Percentiles rank a stretch among this genome's conserved stretches.
Conservation (phyloP, 2,113 vertebrate species). For the Desmodus rotundus region DNA sequence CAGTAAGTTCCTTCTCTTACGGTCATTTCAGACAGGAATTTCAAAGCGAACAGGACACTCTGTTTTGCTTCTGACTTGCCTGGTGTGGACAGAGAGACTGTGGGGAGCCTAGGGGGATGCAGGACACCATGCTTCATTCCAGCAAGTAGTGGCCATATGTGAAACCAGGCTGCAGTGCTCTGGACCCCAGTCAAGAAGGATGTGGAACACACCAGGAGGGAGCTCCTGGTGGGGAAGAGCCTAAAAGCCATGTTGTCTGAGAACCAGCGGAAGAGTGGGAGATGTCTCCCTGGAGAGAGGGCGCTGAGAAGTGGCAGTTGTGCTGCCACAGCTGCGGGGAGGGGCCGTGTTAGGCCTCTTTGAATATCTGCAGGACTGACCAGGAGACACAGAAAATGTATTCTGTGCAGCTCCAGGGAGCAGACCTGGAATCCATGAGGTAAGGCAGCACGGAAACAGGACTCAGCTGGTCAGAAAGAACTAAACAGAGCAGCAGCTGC, state of each 20-base stretch:
- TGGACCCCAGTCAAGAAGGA: not conserved
- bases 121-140: not conserved
- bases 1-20: not conserved
- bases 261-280: not conserved
- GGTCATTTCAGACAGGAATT: slow-evolving; percentile 37
- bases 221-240: not conserved
- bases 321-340: not conserved
- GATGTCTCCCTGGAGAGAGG: not conserved
- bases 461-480: not conserved
- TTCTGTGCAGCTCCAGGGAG: not conserved
- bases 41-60: not conserved
- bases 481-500: not conserved
- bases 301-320: not conserved
- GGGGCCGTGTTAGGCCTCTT: not conserved
- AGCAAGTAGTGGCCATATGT: not conserved
- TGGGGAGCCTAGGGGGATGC: not conserved
- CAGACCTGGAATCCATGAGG: not conserved
- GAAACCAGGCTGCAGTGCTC: not conserved
- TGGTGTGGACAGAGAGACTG: not conserved
- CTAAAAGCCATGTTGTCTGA: not conserved
- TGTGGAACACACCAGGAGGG: not conserved
- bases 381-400: not conserved
- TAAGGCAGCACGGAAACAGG: not conserved
- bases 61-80: not conserved
- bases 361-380: not conserved